A percentile compares a stretch with the other conserved stretches of the same genome.
phyloP scores from a whole-genome alignment of 2,113 vertebrate species.

The Calypte anna region DNA sequence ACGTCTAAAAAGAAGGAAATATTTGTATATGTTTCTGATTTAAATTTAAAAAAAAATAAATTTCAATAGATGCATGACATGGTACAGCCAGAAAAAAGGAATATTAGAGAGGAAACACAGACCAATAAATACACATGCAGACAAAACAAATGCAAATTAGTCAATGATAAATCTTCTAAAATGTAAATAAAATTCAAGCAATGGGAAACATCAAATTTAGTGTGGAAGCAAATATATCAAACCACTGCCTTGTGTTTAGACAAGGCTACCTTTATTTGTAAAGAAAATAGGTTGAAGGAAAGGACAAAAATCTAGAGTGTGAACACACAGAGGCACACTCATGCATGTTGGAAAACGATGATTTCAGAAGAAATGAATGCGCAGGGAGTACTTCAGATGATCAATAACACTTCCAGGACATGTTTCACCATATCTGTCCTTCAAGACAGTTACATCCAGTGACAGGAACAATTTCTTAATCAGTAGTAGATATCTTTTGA shows the following conservation, averaged over 20 bases:
- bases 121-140: background rate
- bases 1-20: background rate
- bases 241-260: background rate
- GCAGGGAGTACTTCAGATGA: background rate
- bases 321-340: rapidly evolving
- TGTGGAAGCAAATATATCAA: background rate
- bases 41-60: background rate
- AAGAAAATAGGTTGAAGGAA: background rate
- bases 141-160: background rate
- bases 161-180: background rate
- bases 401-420: background rate
- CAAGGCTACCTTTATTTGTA: background rate
- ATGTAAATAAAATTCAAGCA: background rate
- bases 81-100: background rate
- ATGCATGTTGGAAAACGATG: background rate
- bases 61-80: background rate
- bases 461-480: background rate
- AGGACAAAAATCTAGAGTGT: background rate
- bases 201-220: background rate
- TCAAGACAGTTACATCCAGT: background rate
- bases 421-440: background rate
- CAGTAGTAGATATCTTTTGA: rapidly evolving
- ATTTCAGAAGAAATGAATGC: background rate
- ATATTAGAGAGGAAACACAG: background rate
- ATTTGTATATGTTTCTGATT: background rate